Evolutionary conservation across 2,797 vertebrate genomes (phyloP).

Genomic region (Acridotheres tristis): DNA sequence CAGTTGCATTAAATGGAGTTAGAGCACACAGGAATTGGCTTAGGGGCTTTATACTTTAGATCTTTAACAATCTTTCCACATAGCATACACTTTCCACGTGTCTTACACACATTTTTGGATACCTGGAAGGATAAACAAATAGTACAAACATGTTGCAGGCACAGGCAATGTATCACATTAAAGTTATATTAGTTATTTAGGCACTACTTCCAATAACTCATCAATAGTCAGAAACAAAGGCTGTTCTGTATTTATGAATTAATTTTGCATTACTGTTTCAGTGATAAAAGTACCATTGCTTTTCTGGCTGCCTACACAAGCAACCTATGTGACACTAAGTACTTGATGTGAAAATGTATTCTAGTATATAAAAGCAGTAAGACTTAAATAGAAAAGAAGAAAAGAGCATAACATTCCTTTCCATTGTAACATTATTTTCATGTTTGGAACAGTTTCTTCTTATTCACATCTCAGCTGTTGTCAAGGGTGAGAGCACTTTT

Average conservation of each 20-base stretch:
- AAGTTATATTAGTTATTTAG: neutral
- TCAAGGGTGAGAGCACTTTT: slow-evolving; percentile 23
- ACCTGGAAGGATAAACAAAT: neutral
- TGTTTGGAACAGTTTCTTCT: slow-evolving; percentile 4
- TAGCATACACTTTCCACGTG: neutral
- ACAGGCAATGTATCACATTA: neutral
- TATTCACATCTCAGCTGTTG: neutral
- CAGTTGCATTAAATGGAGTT: neutral
- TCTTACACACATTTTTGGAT: neutral
- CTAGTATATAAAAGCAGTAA: neutral
- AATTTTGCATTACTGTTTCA: neutral
- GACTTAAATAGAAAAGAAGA: neutral
- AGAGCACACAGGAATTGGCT: neutral
- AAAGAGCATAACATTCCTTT: slow-evolving; percentile 6
- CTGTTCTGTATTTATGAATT: neutral
- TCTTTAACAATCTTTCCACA: neutral
- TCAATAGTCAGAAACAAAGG: neutral
- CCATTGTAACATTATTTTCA: neutral
- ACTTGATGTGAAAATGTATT: neutral
- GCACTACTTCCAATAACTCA: neutral
- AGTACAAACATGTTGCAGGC: neutral
- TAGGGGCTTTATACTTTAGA: neutral
- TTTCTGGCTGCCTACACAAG: neutral
- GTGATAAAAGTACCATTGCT: neutral
- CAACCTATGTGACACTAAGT: neutral